Percentiles rank a stretch among this genome's conserved stretches.
These are phyloP conservation scores for Cyaniris semiargus DNA, from an alignment of 2,888 invertebrate species.

Conservation along the genomic window DNA sequence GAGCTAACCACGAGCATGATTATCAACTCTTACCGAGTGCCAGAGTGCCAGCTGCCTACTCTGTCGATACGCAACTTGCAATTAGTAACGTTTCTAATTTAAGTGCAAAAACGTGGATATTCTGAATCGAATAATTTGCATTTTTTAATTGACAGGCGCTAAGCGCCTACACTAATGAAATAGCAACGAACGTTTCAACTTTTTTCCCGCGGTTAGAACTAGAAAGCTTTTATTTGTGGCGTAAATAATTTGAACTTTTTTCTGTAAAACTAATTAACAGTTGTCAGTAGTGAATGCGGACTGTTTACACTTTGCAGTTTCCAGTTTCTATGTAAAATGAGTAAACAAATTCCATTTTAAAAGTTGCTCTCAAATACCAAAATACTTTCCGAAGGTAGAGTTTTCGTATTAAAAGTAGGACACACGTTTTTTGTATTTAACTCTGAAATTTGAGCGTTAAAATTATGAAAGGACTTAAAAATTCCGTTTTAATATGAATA, in stretches of 20 bases:
- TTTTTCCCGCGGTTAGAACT: conserved; percentile 5
- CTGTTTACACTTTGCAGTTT: not conserved
- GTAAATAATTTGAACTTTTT: conserved; percentile 15
- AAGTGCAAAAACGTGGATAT: not conserved
- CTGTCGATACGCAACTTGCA: not conserved
- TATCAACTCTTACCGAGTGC: not conserved
- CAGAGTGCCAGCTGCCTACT: not conserved
- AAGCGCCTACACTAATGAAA: conserved; percentile 4
- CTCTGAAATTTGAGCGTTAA: not conserved
- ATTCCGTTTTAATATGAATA: conserved; percentile 4
- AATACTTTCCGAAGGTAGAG: not conserved
- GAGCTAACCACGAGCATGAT: not conserved
- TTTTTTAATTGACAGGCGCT: conserved; percentile 12
- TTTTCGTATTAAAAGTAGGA: not conserved
- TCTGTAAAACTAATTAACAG: conserved; percentile 1
- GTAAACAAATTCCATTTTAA: not conserved
- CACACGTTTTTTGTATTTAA: not conserved
- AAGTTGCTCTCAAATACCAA: not conserved
- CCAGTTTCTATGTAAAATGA: conserved; percentile 13
- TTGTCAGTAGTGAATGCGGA: conserved; percentile 16
- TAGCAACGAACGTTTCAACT: conserved; percentile 6
- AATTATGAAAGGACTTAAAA: not conserved
- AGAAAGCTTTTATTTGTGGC: conserved; percentile 18
- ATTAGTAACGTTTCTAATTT: conserved; percentile 18
- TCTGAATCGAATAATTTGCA: conserved; percentile 9